Percentiles rank a stretch among this genome's conserved stretches.
phyloP scores from a whole-genome alignment of 2,797 vertebrate genomes.

The Vipera ursinii region DNA sequence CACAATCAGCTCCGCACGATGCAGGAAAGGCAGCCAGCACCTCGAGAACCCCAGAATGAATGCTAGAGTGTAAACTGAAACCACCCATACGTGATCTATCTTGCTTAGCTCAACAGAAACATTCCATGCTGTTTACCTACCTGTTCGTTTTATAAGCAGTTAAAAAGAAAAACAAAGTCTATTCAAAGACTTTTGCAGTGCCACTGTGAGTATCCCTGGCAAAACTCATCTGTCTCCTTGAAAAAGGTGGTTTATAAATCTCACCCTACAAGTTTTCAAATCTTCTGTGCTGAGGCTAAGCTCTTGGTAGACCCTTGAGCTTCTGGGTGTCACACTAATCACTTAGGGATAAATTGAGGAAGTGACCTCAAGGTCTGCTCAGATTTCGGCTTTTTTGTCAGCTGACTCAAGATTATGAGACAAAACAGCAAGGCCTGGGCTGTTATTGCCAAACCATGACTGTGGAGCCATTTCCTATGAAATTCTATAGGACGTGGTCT shows the following conservation, averaged over 20 bases:
- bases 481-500: conserved; percentile 33
- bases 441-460: conserved; percentile 43
- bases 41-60: conserved; percentile 8
- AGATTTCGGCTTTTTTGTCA: conserved; percentile 52
- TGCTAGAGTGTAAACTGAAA: neutral
- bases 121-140: neutral
- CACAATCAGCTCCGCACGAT: neutral
- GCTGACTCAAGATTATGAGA: conserved; percentile 50
- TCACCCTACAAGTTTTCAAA: conserved; percentile 37
- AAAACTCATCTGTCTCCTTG: conserved; percentile 27
- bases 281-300: conserved; percentile 14
- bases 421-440: conserved; percentile 53
- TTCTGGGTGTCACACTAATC: conserved; percentile 37
- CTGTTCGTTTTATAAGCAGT: conserved; percentile 26
- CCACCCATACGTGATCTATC: neutral
- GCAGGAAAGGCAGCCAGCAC: conserved; percentile 8
- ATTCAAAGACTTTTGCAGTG: conserved; percentile 31
- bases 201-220: conserved; percentile 25
- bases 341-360: conserved; percentile 57
- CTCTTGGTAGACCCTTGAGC: conserved; percentile 37
- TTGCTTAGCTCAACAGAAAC: neutral
- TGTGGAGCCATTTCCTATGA: conserved; percentile 36
- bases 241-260: conserved; percentile 28
- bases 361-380: conserved; percentile 60
- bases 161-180: conserved; percentile 7